Evolutionary conservation across 1,140 invertebrate species (phyloP).

Genomic region (Galleria mellonella): DNA sequence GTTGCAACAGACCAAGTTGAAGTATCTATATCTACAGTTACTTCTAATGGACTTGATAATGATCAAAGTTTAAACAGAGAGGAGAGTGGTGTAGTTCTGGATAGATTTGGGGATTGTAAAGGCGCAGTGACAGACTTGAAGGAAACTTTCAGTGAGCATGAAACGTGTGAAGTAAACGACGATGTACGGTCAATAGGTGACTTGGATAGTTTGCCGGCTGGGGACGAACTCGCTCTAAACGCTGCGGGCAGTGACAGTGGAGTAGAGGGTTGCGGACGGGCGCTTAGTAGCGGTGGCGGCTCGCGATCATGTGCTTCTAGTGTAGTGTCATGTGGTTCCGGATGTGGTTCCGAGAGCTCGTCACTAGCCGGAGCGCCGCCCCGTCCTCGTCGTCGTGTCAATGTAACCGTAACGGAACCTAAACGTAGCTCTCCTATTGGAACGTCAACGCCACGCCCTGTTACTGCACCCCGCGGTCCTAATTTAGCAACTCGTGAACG

Average conservation of each 20-base stretch:
- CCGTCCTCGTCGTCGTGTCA: slow-evolving; percentile 53
- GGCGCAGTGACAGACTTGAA: slow-evolving; percentile 19
- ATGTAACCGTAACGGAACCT: slow-evolving; percentile 54
- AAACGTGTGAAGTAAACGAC: slow-evolving; percentile 50
- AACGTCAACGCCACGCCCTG: slow-evolving; percentile 73
- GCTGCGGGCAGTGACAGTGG: slow-evolving; percentile 86
- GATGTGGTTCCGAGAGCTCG: slow-evolving; percentile 85
- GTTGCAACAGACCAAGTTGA: slow-evolving; percentile 20
- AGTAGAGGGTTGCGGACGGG: slow-evolving; percentile 81
- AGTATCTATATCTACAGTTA: background rate
- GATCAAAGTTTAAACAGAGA: slow-evolving; percentile 28
- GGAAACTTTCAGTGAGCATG: slow-evolving; percentile 37
- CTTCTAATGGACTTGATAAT: slow-evolving; percentile 14
- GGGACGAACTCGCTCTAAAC: slow-evolving; percentile 50
- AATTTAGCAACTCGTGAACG: slow-evolving; percentile 69
- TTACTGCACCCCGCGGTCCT: slow-evolving; percentile 69
- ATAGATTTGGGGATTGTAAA: slow-evolving; percentile 11
- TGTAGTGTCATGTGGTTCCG: slow-evolving; percentile 83
- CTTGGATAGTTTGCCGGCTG: slow-evolving; percentile 56
- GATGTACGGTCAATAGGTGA: slow-evolving; percentile 55
- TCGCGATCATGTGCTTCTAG: slow-evolving; percentile 82
- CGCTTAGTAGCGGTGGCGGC: slow-evolving; percentile 78
- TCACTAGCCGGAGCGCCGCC: slow-evolving; percentile 72
- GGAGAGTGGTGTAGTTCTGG: slow-evolving; percentile 19
- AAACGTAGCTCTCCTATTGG: slow-evolving; percentile 50